Base-by-base conservation (phyloP, 2,888 invertebrate species). In the Andrena chrysosceles region DNA sequence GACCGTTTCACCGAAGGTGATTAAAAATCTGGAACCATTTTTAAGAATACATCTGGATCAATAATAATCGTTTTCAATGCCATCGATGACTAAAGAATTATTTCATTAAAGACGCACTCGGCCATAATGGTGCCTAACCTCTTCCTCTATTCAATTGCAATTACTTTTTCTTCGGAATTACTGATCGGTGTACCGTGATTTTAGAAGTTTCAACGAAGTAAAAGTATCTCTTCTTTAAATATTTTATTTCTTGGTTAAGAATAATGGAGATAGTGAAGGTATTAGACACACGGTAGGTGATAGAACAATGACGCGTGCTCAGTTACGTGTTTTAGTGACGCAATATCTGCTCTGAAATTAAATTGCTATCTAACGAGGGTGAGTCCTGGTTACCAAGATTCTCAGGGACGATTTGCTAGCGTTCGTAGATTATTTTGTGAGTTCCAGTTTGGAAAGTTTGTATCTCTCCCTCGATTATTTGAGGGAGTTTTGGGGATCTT, bases 401-500 rank as follows among this genome's bases (percentile, higher is more conserved):
- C 26, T 0, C 52, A 10, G 20, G 10, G 56, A 56, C 26, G 56
- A 56, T 56, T 56, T 52, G 33, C 31, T 35, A 8, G 23, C 4
- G 1, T 56, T 33, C 63, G 33, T 23, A 20, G 33, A 72, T 52
- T 72, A 72, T 74, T 63, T 64, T 42, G 42, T 8, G 56, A 67
- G 49, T n/a, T 52, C 16, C 3, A 77, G 20, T 59, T 66, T 4
- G 33, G 16, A 59, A 16, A 48, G 48, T 35, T 64, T 23, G 23
- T 63, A 66, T 59, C 20, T 31, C 42, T 23, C 6, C 64, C 63
- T 29, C 64, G 76, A 67, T 62, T 66, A 52, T 66, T 77, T 29
- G 29, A 60, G 35, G 49, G 10, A 16, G 29, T 49, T 75, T 75
- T 35, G 29, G 63, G 23, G 23, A 67, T 75, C 23, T 52, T 59